Conservation (phyloP, 2,888 invertebrate genomes). For the Chelonus formosanus region DNA sequence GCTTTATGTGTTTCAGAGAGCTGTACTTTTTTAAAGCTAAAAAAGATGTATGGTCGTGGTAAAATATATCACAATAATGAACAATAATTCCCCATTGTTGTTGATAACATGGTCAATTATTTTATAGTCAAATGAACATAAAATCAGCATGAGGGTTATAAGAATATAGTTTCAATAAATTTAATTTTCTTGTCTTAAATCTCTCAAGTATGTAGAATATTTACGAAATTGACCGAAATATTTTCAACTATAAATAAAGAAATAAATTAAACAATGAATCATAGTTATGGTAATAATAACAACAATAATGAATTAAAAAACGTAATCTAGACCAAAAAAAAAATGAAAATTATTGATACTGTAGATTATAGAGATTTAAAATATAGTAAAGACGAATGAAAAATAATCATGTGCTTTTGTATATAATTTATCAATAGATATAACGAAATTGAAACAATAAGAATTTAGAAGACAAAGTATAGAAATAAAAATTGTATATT, state of each 20-base stretch:
- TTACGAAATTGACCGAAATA: background rate
- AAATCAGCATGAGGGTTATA: slow-evolving; percentile 19
- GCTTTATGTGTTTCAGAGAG: slow-evolving; percentile 46
- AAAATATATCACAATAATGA: slow-evolving; percentile 21
- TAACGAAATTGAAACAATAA: slow-evolving; percentile 36
- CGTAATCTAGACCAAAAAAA: slow-evolving; percentile 34
- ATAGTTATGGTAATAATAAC: background rate
- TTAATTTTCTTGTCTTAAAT: too few species aligned
- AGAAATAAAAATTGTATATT: slow-evolving; percentile 54
- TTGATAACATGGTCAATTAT: slow-evolving; percentile 52
- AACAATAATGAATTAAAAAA: slow-evolving; percentile 20
- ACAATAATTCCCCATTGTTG: slow-evolving; percentile 6
- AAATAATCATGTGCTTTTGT: slow-evolving; percentile 57
- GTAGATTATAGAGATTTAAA: slow-evolving; percentile 1
- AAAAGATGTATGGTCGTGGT: slow-evolving; percentile 4
- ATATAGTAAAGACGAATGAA: slow-evolving; percentile 28
- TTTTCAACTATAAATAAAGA: slow-evolving; percentile 3
- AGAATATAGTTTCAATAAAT: background rate
- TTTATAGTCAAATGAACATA: slow-evolving; percentile 48
- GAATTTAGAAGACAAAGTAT: slow-evolving; percentile 54
- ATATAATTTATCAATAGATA: slow-evolving; percentile 51
- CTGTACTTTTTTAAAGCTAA: slow-evolving; percentile 35
- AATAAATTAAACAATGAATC: slow-evolving; percentile 19
- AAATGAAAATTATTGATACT: slow-evolving; percentile 29
- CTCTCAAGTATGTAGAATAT: too few species aligned